A percentile compares a stretch with the other conserved stretches of the same genome.
phyloP scores from a whole-genome alignment of 2,888 invertebrate species.

The Diaphora mendica region DNA sequence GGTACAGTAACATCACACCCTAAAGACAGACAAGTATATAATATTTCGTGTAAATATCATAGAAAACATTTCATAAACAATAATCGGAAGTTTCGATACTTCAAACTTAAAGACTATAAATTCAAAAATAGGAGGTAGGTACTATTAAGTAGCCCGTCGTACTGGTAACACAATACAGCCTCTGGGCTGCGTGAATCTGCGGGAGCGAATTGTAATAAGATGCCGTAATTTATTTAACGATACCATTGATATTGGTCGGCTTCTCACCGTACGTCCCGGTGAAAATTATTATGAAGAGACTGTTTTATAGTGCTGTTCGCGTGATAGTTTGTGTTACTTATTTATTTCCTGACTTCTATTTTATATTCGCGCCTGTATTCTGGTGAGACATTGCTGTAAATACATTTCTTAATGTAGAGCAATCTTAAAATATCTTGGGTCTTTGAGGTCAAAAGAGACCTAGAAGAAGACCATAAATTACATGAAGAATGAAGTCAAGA shows the following conservation, averaged over 20 bases:
- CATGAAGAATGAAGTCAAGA: too few relatives aligned
- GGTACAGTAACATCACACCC: too few relatives aligned
- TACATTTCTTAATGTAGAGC: background rate
- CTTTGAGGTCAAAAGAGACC: background rate
- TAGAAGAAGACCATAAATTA: too few relatives aligned
- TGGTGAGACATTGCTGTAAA: background rate
- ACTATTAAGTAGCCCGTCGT: constrained; percentile 14
- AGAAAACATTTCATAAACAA: background rate
- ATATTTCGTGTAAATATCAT: background rate
- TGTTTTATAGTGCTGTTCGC: background rate
- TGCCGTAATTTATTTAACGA: constrained; percentile 21
- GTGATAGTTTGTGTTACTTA: background rate
- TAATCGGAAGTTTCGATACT: background rate
- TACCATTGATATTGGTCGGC: constrained; percentile 15
- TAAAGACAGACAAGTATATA: too few relatives aligned
- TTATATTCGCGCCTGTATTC: background rate
- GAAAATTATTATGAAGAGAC: constrained; percentile 7
- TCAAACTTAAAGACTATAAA: background rate
- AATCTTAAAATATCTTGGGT: too few relatives aligned
- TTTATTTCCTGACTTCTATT: background rate
- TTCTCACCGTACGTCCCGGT: constrained; percentile 12
- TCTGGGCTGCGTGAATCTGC: constrained; percentile 20
- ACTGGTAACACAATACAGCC: constrained; percentile 16
- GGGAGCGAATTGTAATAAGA: constrained; percentile 27
- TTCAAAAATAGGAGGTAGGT: constrained; percentile 4